These are phyloP conservation scores for Eupeodes luniger DNA, from an alignment of 2,888 invertebrate genomes.

Conservation along the genomic window DNA sequence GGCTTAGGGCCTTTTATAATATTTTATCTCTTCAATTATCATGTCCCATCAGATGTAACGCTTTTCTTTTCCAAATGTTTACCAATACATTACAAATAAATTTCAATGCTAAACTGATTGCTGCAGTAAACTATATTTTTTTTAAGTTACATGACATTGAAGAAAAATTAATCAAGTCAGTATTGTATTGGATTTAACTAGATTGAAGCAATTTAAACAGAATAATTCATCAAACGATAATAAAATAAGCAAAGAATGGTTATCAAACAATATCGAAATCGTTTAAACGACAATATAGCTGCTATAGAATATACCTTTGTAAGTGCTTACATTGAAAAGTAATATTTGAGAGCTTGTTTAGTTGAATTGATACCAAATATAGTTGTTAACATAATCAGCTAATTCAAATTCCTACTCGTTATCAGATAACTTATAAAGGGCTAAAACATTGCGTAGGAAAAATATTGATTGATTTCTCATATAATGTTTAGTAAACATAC, in stretches of 20 bases:
- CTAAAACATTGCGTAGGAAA: no score
- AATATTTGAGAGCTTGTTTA: neutral
- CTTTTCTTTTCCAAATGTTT: conserved; percentile 12
- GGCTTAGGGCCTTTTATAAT: neutral
- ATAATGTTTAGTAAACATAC: no score
- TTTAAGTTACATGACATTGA: conserved; percentile 21
- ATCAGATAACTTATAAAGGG: no score
- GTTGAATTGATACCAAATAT: neutral
- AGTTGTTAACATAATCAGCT: neutral
- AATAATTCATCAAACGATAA: conserved; percentile 1
- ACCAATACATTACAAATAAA: neutral
- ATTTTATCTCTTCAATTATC: conserved; percentile 20
- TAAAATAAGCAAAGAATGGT: conserved; percentile 4
- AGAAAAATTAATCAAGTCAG: conserved; percentile 13
- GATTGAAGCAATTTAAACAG: conserved; percentile 49
- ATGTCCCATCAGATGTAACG: conserved; percentile 13
- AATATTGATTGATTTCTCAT: no score
- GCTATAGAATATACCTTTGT: neutral
- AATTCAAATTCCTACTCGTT: no score
- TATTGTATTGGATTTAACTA: conserved; percentile 46
- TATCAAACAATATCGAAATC: conserved; percentile 11
- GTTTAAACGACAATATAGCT: neutral
- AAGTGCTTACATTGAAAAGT: neutral
- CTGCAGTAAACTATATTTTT: conserved; percentile 2
- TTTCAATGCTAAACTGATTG: conserved; percentile 26